Base-by-base conservation (phyloP, 23 tunicate genomes). In the Ascidia mentula region DNA sequence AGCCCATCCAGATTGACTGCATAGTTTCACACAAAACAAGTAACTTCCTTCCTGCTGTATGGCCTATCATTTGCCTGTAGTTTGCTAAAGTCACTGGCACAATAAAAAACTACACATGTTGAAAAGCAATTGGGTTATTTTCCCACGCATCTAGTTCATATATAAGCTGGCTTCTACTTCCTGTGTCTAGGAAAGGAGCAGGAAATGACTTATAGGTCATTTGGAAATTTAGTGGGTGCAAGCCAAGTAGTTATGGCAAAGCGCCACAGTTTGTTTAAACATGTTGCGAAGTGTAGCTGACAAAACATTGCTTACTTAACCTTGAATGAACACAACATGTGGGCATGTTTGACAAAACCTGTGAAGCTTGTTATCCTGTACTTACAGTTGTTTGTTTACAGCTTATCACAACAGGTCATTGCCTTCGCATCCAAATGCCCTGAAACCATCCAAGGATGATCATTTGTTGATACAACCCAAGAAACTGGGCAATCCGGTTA, bases 401-500 rank as follows among this genome's bases (percentile, higher is more conserved):
- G 78, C 34, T 74, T 74, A 74, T 39, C 78, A 74, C 78, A 74
- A 22, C 20, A 28, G 78, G 6, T 46, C 53, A 38, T 46, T 59
- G 5, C 90, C 84, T 35, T 15, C 22, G 36, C 33, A 39, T 35
- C 59, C 76, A 71, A 86, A 45, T 79, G 83, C 90, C 35, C 73
- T 78, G 32, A 77, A 40, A 45, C 83, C 93, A 17, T 34, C 87
- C 22, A 42, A 89, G 6, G 88, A 89, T 38, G 84, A 84, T 38
- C 82, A 89, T 38, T 34, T 89, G 70, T 35, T 89, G 36, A 82
- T 91, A 26, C 82, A 80, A 76, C 97, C 97, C 2, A 86, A 86
- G 38, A 91, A 91, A 73, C 77, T 91, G 37, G 79, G 70, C 28
- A 91, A 91, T 75, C 97, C 97, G n/a, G 88, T 86, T 18, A 13